A percentile compares a stretch with the other conserved stretches of the same genome.
These are phyloP conservation scores for Caenorhabditis parvicauda DNA, from an alignment of 2,888 invertebrate species.

Conservation along the genomic window DNA sequence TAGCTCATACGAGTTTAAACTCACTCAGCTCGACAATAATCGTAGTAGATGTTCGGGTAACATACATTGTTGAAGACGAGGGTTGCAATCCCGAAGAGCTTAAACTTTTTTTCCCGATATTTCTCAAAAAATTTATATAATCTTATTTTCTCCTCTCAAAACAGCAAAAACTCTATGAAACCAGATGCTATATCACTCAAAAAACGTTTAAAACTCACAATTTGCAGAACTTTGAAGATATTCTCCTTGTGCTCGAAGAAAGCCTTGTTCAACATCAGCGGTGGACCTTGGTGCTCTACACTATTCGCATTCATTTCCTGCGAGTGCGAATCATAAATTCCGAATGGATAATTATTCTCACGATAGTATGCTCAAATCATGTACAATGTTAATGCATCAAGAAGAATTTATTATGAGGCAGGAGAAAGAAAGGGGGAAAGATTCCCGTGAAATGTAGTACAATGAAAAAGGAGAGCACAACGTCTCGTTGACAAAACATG, in stretches of 20 bases:
- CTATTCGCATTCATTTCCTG: no score
- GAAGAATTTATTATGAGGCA: no score
- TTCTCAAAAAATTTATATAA: slow-evolving; percentile 4
- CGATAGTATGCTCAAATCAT: no score
- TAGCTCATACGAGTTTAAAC: not conserved
- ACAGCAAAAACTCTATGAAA: no score
- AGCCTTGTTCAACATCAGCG: slow-evolving; percentile 37
- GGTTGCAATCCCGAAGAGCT: slow-evolving; percentile 35
- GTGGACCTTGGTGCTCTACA: slow-evolving; percentile 36
- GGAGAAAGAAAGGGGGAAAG: no score
- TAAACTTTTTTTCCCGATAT: slow-evolving; percentile 6
- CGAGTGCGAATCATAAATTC: no score
- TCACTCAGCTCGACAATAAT: slow-evolving; percentile 27
- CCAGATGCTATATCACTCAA: no score
- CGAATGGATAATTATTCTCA: no score
- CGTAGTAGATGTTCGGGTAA: slow-evolving; percentile 37
- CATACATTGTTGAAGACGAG: slow-evolving; percentile 38
- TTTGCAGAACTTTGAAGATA: slow-evolving; percentile 26
- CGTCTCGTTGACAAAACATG: no score
- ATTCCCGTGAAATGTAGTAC: no score
- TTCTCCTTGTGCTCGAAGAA: slow-evolving; percentile 35
- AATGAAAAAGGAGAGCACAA: no score
- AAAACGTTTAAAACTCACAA: slow-evolving; percentile 13
- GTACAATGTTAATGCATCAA: no score
- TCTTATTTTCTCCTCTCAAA: not conserved